Evolutionary conservation across 1,140 invertebrate genomes (phyloP).

Genomic region (Asbolus verrucosus): DNA sequence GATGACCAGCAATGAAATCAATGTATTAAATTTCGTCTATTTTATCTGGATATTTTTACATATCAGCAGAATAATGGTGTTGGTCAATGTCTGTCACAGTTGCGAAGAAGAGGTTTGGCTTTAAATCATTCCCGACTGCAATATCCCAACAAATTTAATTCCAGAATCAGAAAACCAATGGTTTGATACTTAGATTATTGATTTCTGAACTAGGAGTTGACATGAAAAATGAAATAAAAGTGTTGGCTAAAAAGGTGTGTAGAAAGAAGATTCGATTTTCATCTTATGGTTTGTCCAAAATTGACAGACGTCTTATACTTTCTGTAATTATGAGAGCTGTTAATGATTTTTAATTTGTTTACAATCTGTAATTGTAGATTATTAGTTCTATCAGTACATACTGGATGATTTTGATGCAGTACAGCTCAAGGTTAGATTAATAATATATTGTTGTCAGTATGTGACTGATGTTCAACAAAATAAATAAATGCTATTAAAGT

Average conservation of each 20-base stretch:
- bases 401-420: conserved; percentile 27
- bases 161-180: no score
- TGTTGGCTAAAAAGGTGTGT: no score
- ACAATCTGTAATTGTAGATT: conserved; percentile 4
- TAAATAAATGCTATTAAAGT: no score
- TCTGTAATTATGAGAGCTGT: conserved; percentile 8
- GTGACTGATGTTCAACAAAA: no score
- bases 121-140: neutral
- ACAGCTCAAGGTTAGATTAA: no score
- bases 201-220: neutral
- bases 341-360: neutral
- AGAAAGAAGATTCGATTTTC: neutral
- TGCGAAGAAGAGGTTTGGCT: neutral
- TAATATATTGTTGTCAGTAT: no score
- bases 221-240: no score
- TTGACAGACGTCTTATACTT: neutral
- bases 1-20: conserved; percentile 1
- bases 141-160: no score
- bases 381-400: conserved; percentile 23
- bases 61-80: neutral
- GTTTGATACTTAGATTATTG: no score
- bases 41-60: conserved; percentile 15
- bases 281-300: conserved; percentile 8
- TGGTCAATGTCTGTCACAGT: conserved; percentile 1
- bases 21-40: neutral